A percentile compares a stretch with the other conserved stretches of the same genome.
These are phyloP conservation scores for Oikopleura dioica DNA, from an alignment of 23 tunicate species.

Conservation along the genomic window DNA sequence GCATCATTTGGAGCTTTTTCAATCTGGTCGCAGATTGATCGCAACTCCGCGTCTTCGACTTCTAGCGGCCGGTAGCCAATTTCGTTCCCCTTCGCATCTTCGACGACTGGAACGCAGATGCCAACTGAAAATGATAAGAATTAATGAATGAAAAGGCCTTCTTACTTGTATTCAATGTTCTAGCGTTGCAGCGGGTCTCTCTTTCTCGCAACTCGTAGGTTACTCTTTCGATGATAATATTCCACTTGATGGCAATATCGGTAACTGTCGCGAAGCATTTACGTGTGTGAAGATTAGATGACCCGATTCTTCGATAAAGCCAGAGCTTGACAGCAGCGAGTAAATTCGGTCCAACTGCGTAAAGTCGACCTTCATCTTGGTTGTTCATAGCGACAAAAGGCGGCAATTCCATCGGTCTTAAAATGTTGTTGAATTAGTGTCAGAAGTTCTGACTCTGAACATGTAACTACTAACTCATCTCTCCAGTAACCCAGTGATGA, in stretches of 20 bases:
- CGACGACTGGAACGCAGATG: slow-evolving; percentile 35
- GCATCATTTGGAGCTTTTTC: slow-evolving; percentile 32
- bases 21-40: slow-evolving; percentile 19
- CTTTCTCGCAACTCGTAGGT: slow-evolving; percentile 2
- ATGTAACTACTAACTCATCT: too few relatives aligned
- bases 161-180: slow-evolving; percentile 26
- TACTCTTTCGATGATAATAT: slow-evolving; percentile 16
- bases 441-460: too few relatives aligned
- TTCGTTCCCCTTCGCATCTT: too few relatives aligned
- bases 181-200: slow-evolving; percentile 15
- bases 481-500: too few relatives aligned
- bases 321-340: slow-evolving; percentile 30
- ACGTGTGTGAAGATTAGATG: too few relatives aligned
- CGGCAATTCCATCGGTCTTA: too few relatives aligned
- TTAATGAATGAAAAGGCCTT: slow-evolving; percentile 24
- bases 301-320: background rate
- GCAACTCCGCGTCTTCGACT: slow-evolving; percentile 16
- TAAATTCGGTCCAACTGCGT: slow-evolving; percentile 35
- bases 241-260: too few relatives aligned
- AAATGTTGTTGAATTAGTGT: too few relatives aligned
- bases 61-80: slow-evolving; percentile 60
- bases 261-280: too few relatives aligned
- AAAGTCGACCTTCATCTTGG: slow-evolving; percentile 17
- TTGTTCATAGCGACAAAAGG: slow-evolving; percentile 22
- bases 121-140: too few relatives aligned